Evolutionary conservation across 2,888 invertebrate genomes (phyloP).

Genomic region (Isoperla grammatica): DNA sequence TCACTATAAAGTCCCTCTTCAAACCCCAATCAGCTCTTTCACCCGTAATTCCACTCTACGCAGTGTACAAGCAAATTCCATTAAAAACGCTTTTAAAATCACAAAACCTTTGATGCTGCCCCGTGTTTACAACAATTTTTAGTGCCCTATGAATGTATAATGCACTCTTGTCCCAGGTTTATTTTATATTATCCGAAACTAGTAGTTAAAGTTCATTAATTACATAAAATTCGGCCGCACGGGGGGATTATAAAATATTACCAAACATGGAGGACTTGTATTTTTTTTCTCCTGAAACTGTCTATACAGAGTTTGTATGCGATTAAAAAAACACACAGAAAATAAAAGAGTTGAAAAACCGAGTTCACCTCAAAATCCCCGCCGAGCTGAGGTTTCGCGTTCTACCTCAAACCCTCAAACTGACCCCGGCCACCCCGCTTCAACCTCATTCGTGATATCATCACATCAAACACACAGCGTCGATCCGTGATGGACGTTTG

Average conservation of each 20-base stretch:
- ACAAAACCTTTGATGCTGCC: conserved; percentile 1
- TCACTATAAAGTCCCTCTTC: conserved; percentile 28
- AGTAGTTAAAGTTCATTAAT: not conserved
- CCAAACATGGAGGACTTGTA: not conserved
- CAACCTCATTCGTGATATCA: conserved; percentile 27
- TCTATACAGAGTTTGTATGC: conserved; percentile 14
- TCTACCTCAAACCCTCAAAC: conserved; percentile 32
- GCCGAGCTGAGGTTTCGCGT: conserved; percentile 33
- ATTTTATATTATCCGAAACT: not conserved
- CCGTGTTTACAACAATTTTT: not conserved
- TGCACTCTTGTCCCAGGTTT: not conserved
- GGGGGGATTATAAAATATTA: not conserved
- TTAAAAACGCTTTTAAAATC: conserved; percentile 27
- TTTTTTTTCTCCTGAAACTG: not conserved
- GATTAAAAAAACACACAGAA: conserved; percentile 34
- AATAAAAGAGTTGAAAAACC: conserved; percentile 36
- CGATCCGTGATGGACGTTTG: conserved; percentile 1
- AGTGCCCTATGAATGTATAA: not conserved
- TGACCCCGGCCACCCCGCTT: conserved; percentile 26
- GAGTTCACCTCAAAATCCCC: conserved; percentile 36
- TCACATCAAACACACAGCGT: not conserved
- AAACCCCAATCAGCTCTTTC: conserved; percentile 31
- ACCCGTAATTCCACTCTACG: conserved; percentile 28
- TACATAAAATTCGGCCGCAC: not conserved
- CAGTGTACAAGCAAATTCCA: conserved; percentile 31